phyloP scores from a whole-genome alignment of 1,140 invertebrate species.

The Anastrepha obliqua region DNA sequence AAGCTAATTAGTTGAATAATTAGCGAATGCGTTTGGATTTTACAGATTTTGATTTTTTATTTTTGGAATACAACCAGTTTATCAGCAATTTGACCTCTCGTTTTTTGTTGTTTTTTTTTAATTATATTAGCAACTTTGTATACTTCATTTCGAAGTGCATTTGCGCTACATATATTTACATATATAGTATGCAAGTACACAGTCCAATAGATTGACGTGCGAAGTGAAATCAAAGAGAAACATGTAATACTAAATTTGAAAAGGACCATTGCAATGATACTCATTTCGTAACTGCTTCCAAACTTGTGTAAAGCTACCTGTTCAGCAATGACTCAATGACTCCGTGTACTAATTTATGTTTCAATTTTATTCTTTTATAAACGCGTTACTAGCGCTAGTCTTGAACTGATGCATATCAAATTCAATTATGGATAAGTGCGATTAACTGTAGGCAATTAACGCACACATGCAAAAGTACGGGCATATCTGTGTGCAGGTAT shows the following conservation, averaged over 20 bases:
- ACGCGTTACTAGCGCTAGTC: too few species aligned
- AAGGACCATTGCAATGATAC: too few species aligned
- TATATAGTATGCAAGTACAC: neutral
- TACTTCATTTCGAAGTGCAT: neutral
- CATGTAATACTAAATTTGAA: too few species aligned
- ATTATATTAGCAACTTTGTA: slow-evolving; percentile 12
- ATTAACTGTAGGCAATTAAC: neutral
- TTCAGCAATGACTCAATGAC: too few species aligned
- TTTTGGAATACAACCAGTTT: slow-evolving; percentile 29
- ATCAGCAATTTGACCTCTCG: neutral
- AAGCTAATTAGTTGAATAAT: slow-evolving; percentile 15
- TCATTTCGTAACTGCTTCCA: too few species aligned
- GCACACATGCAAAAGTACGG: neutral
- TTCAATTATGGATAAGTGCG: too few species aligned
- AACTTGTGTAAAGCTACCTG: too few species aligned
- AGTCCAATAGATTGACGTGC: neutral
- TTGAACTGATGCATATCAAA: too few species aligned
- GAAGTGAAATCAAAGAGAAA: neutral
- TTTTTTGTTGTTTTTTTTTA: neutral
- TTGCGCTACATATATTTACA: neutral
- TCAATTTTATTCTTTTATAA: too few species aligned
- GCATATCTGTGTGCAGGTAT: neutral
- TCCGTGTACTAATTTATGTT: too few species aligned
- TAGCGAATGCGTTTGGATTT: neutral
- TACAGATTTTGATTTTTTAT: neutral